Evolutionary conservation across 2,888 invertebrate genomes (phyloP).

Genomic region (Spilarctia lutea): DNA sequence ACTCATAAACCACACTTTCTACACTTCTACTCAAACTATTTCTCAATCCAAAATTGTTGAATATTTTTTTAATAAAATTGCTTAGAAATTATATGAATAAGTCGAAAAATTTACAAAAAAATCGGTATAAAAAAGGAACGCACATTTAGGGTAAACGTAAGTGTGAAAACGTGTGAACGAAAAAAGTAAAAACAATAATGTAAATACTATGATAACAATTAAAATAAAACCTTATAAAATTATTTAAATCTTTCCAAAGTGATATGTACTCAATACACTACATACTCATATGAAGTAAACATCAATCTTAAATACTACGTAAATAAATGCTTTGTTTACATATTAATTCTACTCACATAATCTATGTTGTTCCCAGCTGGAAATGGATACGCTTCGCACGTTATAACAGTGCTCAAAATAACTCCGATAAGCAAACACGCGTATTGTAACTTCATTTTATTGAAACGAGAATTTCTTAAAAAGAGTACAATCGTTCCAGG

Average conservation of each 20-base stretch:
- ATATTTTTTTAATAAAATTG: not conserved
- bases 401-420: conserved; percentile 59
- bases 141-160: not conserved
- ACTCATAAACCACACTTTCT: not conserved
- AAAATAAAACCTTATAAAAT: not conserved
- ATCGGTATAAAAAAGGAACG: not conserved
- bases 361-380: conserved; percentile 72
- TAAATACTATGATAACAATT: not conserved
- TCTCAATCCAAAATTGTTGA: not conserved
- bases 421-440: conserved; percentile 64
- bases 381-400: conserved; percentile 66
- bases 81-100: not conserved
- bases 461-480: not conserved
- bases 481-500: conserved; percentile 2
- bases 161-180: too few species aligned
- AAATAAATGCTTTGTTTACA: not conserved
- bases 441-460: conserved; percentile 64
- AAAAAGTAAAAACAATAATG: not conserved
- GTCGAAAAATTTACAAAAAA: too few species aligned
- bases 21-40: not conserved
- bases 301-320: not conserved
- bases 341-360: conserved; percentile 67
- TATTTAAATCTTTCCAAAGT: not conserved
- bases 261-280: too few species aligned
- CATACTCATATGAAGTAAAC: not conserved